Evolutionary conservation across 2,888 invertebrate genomes (phyloP).

Genomic region (Apomyelois bistriatella): DNA sequence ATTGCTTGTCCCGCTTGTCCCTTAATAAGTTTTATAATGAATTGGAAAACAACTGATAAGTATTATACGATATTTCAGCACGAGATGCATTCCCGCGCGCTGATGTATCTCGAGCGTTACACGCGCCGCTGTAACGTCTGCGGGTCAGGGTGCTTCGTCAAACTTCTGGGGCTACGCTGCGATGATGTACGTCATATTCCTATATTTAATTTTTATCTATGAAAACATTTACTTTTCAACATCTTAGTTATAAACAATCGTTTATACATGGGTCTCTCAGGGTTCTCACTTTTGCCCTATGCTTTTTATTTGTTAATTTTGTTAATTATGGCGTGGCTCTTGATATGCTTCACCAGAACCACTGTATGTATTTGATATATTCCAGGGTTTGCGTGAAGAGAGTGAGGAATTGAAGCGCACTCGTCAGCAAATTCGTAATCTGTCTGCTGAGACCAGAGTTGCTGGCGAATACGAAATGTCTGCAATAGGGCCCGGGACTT

Average conservation of each 20-base stretch:
- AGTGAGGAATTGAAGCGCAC: conserved; percentile 39
- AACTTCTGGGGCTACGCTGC: conserved; percentile 54
- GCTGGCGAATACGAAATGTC: conserved; percentile 22
- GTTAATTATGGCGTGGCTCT: no score
- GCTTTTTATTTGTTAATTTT: no score
- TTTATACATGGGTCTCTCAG: no score
- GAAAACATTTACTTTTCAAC: no score
- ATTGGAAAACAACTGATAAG: no score
- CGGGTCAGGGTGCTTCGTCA: conserved; percentile 77
- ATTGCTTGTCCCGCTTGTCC: no score
- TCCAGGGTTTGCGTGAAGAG: conserved; percentile 44
- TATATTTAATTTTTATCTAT: neutral
- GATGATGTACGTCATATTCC: conserved; percentile 37
- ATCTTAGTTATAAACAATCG: no score
- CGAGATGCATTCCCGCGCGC: conserved; percentile 80
- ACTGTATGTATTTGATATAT: neutral
- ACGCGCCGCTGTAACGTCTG: conserved; percentile 79
- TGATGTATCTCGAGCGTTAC: conserved; percentile 79
- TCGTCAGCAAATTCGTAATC: conserved; percentile 40
- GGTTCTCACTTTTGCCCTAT: no score
- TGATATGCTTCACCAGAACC: no score
- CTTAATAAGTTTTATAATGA: no score
- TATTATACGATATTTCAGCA: conserved; percentile 35
- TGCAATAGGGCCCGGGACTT: neutral
- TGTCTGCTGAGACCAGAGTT: conserved; percentile 41